These are phyloP conservation scores for Pogonocherus hispidulus DNA, from an alignment of 2,888 invertebrate species.

Conservation along the genomic window DNA sequence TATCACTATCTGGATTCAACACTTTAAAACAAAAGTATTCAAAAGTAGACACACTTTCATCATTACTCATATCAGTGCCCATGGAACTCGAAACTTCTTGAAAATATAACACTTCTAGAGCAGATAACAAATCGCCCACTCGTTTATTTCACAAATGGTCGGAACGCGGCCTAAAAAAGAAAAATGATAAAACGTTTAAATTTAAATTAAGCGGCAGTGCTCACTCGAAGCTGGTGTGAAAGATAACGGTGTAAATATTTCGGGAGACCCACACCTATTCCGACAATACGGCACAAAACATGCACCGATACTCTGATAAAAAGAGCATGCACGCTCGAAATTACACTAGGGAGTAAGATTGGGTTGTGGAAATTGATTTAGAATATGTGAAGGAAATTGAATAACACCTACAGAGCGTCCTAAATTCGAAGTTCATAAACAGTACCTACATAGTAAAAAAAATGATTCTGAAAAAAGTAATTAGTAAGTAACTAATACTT, in stretches of 20 bases:
- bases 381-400: background rate
- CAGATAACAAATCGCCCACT: no score
- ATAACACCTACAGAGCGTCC: background rate
- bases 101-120: no score
- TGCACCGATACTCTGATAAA: background rate
- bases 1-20: no score
- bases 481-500: no score
- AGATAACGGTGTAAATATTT: constrained; percentile 5
- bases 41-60: no score
- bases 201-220: background rate
- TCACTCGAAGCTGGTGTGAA: background rate
- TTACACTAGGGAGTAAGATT: background rate
- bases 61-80: no score
- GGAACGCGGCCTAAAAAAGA: background rate
- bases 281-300: background rate
- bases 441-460: no score
- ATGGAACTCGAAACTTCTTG: no score
- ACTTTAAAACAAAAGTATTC: no score
- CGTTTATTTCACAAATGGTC: background rate
- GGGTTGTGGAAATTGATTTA: background rate
- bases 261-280: background rate
- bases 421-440: background rate
- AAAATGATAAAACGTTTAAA: constrained; percentile 1
- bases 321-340: background rate
- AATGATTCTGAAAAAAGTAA: no score